Base-by-base conservation (phyloP, 1,140 invertebrate genomes). In the Heliconius nattereri region DNA sequence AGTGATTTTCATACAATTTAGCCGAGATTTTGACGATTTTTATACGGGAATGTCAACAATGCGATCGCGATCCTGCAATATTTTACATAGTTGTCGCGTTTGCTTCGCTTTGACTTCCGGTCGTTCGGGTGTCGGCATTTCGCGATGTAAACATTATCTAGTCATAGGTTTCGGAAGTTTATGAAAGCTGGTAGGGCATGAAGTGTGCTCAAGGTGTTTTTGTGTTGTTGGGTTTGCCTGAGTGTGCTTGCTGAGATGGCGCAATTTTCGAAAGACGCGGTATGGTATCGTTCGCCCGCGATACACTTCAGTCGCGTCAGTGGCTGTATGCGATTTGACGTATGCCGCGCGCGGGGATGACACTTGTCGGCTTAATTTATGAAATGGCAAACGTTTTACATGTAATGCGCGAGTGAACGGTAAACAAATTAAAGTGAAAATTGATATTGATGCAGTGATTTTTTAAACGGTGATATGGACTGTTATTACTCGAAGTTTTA, bases 51-150 rank as follows among this genome's bases (percentile, higher is more conserved):
- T 96, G 96, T 95, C 93, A 95, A 96, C 95, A 96, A 96, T 96
- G 96, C 95, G 96, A 95, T 95, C 95, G 95, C 95, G 95, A 97
- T 97, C 95, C 96, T 96, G 95, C 95, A 96, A 97, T 97, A 96
- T 95, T 96, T 97, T 96, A 96, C 96, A 97, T 97, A 97, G 95
- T 97, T 97, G 96, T 96, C 96, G 95, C 96, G 96, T 96, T 96
- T 96, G 95, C 94, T 94, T 95, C 93, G 93, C 91, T 90, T 91
- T 92, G 93, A 95, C 95, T 95, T 95, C 95, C 95, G 95, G 93
- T 91, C 90, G 94, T 91, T 92, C 89, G 94, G 94, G 90, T 95
- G 93, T 92, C 90, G 92, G 92, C 90, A 91, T 94, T 94, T 92
- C 89, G 91, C 90, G 92, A 93, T 95, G 93, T 94, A 94, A 94